A percentile compares a stretch with the other conserved stretches of the same genome.
These are phyloP conservation scores for Oxyteleia sp. DNA, from an alignment of 2,888 invertebrate species.

Conservation along the genomic window DNA sequence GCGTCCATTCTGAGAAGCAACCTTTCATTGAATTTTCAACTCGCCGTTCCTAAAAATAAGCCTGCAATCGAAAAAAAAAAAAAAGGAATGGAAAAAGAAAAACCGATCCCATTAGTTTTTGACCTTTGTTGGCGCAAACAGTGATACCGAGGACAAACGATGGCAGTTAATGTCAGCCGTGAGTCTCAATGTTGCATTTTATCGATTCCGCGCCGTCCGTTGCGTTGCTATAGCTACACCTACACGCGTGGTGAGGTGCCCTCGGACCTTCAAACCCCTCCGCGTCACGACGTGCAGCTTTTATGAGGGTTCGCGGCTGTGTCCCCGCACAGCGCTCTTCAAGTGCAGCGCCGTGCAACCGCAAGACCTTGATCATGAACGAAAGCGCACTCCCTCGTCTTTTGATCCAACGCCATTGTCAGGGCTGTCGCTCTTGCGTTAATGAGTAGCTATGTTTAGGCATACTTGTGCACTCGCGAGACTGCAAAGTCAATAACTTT, in stretches of 20 bases:
- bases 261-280: constrained; percentile 77
- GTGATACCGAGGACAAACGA: constrained; percentile 57
- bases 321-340: constrained; percentile 62
- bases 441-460: constrained; percentile 58
- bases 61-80: neutral
- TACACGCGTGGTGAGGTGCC: constrained; percentile 76
- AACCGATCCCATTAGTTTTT: constrained; percentile 21
- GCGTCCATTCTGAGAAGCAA: too few relatives aligned
- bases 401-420: constrained; percentile 61
- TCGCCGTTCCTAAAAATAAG: too few relatives aligned
- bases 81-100: too few relatives aligned
- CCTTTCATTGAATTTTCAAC: neutral
- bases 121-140: constrained; percentile 45
- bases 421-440: constrained; percentile 57
- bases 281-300: constrained; percentile 76
- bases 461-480: constrained; percentile 27
- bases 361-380: constrained; percentile 84
- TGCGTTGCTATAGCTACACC: constrained; percentile 85
- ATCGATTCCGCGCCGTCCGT: constrained; percentile 82
- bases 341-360: constrained; percentile 74
- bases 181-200: constrained; percentile 82
- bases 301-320: constrained; percentile 74
- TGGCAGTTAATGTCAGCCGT: constrained; percentile 67
- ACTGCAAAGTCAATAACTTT: constrained; percentile 49
- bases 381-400: constrained; percentile 65